Conservation (phyloP, 37 sponge, comb jelly and placozoan genomes). For the Haliclona indistincta region DNA sequence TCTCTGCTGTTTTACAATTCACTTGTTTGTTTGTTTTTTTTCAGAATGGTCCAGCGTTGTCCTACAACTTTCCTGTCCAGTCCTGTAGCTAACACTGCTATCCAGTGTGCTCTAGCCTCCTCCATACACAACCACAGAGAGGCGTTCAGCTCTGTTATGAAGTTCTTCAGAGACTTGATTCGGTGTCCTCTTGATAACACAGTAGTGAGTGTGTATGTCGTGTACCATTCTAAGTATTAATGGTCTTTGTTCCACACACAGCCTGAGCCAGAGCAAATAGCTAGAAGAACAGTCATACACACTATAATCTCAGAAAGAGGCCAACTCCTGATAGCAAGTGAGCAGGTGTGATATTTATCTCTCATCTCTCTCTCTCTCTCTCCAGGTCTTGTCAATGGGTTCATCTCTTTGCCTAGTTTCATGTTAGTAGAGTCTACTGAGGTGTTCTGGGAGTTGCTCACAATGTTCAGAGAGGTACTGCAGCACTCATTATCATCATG, state of each 20-base stretch:
- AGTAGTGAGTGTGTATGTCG: not conserved
- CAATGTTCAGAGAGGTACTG: constrained; percentile 49
- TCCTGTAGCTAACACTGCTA: constrained; percentile 29
- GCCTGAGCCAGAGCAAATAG: not conserved
- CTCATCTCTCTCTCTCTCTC: not conserved
- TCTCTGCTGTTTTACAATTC: not conserved
- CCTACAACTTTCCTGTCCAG: constrained; percentile 58
- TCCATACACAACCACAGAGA: constrained; percentile 80
- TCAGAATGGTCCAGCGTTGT: constrained; percentile 71
- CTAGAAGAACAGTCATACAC: not conserved
- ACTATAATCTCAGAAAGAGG: not conserved
- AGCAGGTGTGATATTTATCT: not conserved
- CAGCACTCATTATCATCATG: too few species aligned
- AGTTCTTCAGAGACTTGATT: constrained; percentile 78
- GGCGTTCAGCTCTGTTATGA: constrained; percentile 76
- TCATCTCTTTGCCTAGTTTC: constrained; percentile 51
- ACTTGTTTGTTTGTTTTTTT: not conserved
- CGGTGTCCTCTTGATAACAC: constrained; percentile 8
- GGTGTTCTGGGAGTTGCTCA: constrained; percentile 61
- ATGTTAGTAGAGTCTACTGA: constrained; percentile 68
- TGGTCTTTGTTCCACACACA: not conserved
- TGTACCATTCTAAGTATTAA: not conserved
- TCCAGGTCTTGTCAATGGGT: constrained; percentile 51
- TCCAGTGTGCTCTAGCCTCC: constrained; percentile 71
- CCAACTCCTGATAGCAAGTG: not conserved